Base-by-base conservation (phyloP, 2,113 vertebrate species). In the Eurystomus gularis region DNA sequence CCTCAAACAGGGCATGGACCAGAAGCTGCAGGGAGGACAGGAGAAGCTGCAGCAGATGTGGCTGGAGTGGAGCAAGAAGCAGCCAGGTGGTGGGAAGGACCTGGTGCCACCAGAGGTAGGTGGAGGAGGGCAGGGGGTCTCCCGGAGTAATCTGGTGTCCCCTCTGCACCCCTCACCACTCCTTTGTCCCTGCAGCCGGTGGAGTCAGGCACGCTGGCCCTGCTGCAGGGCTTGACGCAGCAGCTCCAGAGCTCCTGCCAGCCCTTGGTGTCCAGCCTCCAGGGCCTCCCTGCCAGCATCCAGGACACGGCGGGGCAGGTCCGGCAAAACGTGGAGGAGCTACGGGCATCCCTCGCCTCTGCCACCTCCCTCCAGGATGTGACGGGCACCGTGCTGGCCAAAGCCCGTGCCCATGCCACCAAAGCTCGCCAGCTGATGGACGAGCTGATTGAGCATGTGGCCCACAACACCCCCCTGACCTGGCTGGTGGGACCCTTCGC, bases 1-100 rank as follows among this genome's bases (percentile, higher is more conserved):
- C 0, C 93, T 98, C 78, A 97, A 96, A 96, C 97, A 97, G 13
- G 98, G 98, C 46, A 79, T 58, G 35, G 95, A 92, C 73, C 97
- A 96, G 79, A 79, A 16, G 19, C 19, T 98, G 58, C 98, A 97
- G 4, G 98, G 96, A 11, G 96, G 98, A 12, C 97, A 98, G 1
- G 98, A 98, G 94, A 98, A 98, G 96, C 97, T 98, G 91, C 98
- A 98, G 35, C 98, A 99, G 95, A 97, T 97, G 55, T 99, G 98
- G 99, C 86, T 83, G 11, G 98, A 98, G 75, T 99, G 99, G 98
- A 98, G 93, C 77, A 96, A 97, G 90, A 72, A 96, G 87, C 88
- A 96, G 77, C 95, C 88, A 0, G 88, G 46, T 0, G 35, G 29
- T 2, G 57, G 37, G 44, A 46, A 92, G 40, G 93, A 96, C 3